Evolutionary conservation across 2,113 vertebrate species (phyloP).

Genomic region (Peucedramus taeniatus): DNA sequence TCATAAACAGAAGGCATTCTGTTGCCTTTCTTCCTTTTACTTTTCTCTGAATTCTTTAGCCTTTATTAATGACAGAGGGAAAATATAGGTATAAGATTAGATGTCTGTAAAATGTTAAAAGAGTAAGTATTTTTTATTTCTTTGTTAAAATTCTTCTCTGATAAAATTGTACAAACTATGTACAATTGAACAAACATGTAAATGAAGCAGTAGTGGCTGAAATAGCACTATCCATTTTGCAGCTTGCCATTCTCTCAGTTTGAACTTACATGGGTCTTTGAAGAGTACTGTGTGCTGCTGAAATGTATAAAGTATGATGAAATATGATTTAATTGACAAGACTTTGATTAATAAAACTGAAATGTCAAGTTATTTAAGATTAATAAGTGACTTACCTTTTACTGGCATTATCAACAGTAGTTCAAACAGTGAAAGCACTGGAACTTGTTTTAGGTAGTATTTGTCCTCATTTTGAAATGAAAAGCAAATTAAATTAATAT

Average conservation of each 20-base stretch:
- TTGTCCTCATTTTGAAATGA: not conserved
- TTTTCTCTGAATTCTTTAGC: not conserved
- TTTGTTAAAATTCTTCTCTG: not conserved
- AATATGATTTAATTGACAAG: not conserved
- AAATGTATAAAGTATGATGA: not conserved
- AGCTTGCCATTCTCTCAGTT: not conserved
- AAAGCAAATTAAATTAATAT: not conserved
- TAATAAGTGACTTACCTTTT: not conserved
- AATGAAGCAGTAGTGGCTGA: not conserved
- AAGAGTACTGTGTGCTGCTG: not conserved
- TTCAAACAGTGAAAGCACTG: slow-evolving; percentile 5
- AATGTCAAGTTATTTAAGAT: slow-evolving; percentile 13
- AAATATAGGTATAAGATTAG: not conserved
- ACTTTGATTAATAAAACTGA: slow-evolving; percentile 17
- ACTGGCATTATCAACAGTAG: not conserved
- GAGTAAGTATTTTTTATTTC: not conserved
- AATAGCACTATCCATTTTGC: not conserved
- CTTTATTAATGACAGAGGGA: not conserved
- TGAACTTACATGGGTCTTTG: not conserved
- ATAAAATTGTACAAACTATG: not conserved
- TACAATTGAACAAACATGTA: not conserved
- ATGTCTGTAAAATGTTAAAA: not conserved
- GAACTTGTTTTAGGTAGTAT: not conserved
- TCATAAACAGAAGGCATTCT: not conserved
- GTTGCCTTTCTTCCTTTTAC: not conserved